These are phyloP conservation scores for Drosophila prostipennis DNA, from an alignment of 2,888 invertebrate genomes.

Conservation along the genomic window DNA sequence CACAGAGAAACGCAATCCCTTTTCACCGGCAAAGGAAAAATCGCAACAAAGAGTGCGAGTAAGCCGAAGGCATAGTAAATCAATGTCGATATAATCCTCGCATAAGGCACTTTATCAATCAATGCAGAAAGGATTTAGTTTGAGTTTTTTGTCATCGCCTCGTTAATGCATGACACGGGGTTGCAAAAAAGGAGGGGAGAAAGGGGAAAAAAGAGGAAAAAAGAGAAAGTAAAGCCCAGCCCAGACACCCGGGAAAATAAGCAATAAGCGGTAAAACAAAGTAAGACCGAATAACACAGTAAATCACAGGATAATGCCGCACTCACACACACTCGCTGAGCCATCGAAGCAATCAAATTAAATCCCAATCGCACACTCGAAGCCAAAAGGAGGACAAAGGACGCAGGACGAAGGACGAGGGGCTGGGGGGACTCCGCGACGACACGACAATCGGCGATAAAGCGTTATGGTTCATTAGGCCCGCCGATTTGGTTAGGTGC, in stretches of 20 bases:
- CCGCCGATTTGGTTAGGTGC: constrained; percentile 56
- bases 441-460: constrained; percentile 72
- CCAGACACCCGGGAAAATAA: constrained; percentile 47
- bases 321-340: constrained; percentile 33
- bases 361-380: constrained; percentile 78
- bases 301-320: constrained; percentile 76
- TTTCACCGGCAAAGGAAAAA: background rate
- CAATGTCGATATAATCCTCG: constrained; percentile 79
- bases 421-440: constrained; percentile 3
- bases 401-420: too few species aligned
- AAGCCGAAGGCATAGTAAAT: constrained; percentile 72
- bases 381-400: constrained; percentile 11
- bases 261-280: constrained; percentile 79
- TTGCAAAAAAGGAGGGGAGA: constrained; percentile 1
- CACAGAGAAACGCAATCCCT: background rate
- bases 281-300: constrained; percentile 79
- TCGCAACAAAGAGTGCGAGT: constrained; percentile 34
- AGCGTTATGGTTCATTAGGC: constrained; percentile 80
- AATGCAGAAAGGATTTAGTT: constrained; percentile 78
- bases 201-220: background rate
- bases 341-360: constrained; percentile 79
- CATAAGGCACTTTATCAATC: constrained; percentile 81
- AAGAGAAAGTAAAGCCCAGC: constrained; percentile 37
- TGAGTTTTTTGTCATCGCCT: constrained; percentile 71
- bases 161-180: constrained; percentile 36